Base-by-base conservation (phyloP, 1,140 invertebrate genomes). In the Laupala kohalensis region DNA sequence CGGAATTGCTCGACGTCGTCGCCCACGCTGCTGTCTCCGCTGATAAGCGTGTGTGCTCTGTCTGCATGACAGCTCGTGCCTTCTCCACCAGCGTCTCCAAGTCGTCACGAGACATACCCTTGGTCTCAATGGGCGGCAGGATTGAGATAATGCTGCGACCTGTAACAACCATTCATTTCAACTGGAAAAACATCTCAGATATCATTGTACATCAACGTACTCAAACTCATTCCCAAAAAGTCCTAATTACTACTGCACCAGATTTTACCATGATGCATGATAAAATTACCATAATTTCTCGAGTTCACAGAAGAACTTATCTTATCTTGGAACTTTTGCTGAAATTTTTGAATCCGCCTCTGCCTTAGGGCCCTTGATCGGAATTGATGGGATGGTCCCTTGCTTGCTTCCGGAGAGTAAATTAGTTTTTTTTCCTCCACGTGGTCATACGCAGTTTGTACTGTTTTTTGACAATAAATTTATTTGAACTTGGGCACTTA, bases 121-220 rank as follows among this genome's bases (percentile, higher is more conserved):
- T 83, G 4, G 93, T 95, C 13, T 88, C 82, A 71, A 95, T 88
- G 26, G 90, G 88, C 69, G 91, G 90, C 72, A 95, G 80, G 26
- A 89, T 87, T 65, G 89, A 91, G n/a, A 94, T 87, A 25, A 92
- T 86, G 65, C 92, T 86, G 78, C 88, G 88, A 69, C 92, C 92
- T 92, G 78, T 53, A 79, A 85, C 79, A 75, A 71, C 76, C 26
- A 37, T 13, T 4, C 37, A 37, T 53, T 68, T 68, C 28, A 68
- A 62, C 37, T 62, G 19, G 12, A 66, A 66, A 13, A 26, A 19
- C 13, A 26, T 6, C 9, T 66, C 19, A 25, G 3, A 26, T 66
- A 66, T 26, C 12, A 65, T n/a, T 12, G 3, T 2, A 65, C 3
- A 9, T 3, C 23, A 9, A 13, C 3, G 12, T 9, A 23, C 64